phyloP scores from a whole-genome alignment of 2,888 invertebrate genomes.

The Cepaea hortensis region DNA sequence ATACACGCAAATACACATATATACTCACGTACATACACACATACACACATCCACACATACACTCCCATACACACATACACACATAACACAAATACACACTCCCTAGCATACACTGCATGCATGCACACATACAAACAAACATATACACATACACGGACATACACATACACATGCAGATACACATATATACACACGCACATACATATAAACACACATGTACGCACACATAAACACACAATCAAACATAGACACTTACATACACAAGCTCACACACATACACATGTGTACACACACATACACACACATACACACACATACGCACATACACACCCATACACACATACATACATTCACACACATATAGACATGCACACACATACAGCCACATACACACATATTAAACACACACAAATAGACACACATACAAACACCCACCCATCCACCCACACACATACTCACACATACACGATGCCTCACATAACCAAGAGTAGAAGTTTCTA shows the following conservation, averaged over 20 bases:
- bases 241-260: not conserved
- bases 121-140: conserved; percentile 11
- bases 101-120: not conserved
- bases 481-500: too few relatives aligned
- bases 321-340: not conserved
- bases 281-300: not conserved
- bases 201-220: not conserved
- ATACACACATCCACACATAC: not conserved
- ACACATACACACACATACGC: not conserved
- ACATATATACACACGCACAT: not conserved
- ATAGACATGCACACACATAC: too few relatives aligned
- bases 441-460: too few relatives aligned
- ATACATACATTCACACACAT: too few relatives aligned
- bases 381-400: too few relatives aligned
- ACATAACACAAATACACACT: not conserved
- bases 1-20: not conserved
- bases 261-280: not conserved
- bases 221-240: not conserved
- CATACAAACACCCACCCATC: too few relatives aligned
- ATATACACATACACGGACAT: conserved; percentile 9
- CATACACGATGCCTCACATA: too few relatives aligned
- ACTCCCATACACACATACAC: not conserved
- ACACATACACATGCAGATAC: not conserved
- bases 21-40: not conserved
- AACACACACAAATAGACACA: too few relatives aligned